Percentiles rank a stretch among this genome's conserved stretches.
phyloP scores from a whole-genome alignment of 2,113 vertebrate genomes.

The Dicerorhinus sumatrensis region DNA sequence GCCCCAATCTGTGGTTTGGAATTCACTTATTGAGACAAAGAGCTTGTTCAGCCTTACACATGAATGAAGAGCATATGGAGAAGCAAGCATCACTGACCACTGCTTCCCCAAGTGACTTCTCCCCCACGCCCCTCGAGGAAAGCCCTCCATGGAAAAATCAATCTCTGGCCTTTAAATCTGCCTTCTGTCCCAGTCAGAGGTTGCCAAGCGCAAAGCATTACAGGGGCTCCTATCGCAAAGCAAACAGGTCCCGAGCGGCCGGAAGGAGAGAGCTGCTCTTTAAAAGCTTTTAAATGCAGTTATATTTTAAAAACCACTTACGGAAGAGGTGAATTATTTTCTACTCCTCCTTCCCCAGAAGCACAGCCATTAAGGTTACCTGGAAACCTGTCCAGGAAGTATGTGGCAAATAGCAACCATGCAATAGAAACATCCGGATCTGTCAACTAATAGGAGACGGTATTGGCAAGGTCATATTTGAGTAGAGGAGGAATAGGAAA shows the following conservation, averaged over 20 bases:
- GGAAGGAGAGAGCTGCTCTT: slow-evolving; percentile 60
- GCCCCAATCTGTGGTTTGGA: background rate
- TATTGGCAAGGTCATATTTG: background rate
- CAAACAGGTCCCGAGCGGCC: slow-evolving; percentile 46
- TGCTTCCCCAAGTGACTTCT: background rate
- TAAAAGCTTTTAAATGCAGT: slow-evolving; percentile 73
- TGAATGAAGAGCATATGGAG: background rate
- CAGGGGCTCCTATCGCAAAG: slow-evolving; percentile 46
- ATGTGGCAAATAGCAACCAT: background rate
- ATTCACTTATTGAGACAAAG: background rate
- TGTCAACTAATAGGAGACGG: slow-evolving; percentile 55
- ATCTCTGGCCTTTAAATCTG: slow-evolving; percentile 20
- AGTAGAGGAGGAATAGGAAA: background rate
- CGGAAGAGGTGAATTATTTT: slow-evolving; percentile 41
- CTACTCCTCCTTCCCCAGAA: slow-evolving; percentile 67
- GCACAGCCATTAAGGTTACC: slow-evolving; percentile 66
- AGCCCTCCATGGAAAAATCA: slow-evolving; percentile 35
- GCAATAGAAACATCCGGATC: slow-evolving; percentile 49
- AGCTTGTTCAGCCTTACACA: background rate
- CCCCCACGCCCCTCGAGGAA: background rate
- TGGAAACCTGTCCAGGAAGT: slow-evolving; percentile 64
- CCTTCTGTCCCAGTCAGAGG: slow-evolving; percentile 28
- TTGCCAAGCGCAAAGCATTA: background rate
- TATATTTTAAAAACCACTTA: slow-evolving; percentile 67
- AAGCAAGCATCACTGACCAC: background rate